Percentiles rank a stretch among this genome's conserved stretches.
phyloP scores from a whole-genome alignment of 2,113 vertebrate species.

The Coreoperca whiteheadi region DNA sequence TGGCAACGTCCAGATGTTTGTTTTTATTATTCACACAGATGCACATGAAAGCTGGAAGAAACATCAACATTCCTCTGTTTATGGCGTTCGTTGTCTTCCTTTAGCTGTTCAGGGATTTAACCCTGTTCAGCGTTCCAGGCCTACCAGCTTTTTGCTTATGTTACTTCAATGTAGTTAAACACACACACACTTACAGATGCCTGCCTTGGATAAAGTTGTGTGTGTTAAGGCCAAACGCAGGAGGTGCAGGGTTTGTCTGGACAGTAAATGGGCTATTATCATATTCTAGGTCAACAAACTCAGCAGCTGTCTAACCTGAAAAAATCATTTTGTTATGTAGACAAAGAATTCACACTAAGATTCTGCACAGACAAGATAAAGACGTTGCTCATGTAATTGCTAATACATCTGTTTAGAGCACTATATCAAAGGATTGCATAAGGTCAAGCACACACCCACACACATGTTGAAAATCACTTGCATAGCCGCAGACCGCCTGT shows the following conservation, averaged over 20 bases:
- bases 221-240: constrained; percentile 45
- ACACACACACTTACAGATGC: not conserved
- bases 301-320: constrained; percentile 11
- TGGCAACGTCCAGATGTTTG: constrained; percentile 42
- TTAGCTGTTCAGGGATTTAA: not conserved
- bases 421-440: constrained; percentile 38
- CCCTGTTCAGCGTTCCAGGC: not conserved
- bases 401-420: not conserved
- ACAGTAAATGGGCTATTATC: not conserved
- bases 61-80: constrained; percentile 46
- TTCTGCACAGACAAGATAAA: constrained; percentile 1
- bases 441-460: constrained; percentile 31
- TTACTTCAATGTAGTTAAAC: constrained; percentile 6
- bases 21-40: constrained; percentile 15
- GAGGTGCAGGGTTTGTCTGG: constrained; percentile 1
- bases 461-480: constrained; percentile 21
- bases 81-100: not conserved
- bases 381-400: not conserved
- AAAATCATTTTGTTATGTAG: constrained; percentile 23
- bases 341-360: constrained; percentile 10
- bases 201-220: not conserved
- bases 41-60: constrained; percentile 24
- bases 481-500: constrained; percentile 11
- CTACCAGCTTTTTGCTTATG: not conserved
- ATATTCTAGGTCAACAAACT: constrained; percentile 4